Conservation (phyloP, 2,888 invertebrate genomes). For the Mactromeris polynyma region DNA sequence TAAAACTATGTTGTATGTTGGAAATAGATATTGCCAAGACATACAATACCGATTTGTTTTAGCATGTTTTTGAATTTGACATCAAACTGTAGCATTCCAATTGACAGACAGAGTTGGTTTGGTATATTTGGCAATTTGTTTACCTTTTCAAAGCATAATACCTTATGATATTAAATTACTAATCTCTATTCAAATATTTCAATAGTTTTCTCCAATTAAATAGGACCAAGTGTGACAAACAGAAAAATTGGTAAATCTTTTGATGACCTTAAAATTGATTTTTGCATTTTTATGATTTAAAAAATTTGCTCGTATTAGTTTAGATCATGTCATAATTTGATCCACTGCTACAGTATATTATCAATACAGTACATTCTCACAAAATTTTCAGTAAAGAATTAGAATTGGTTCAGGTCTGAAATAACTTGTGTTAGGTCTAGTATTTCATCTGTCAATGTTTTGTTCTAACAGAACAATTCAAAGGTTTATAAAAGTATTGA, state of each 20-base stretch:
- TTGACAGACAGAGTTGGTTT: not conserved
- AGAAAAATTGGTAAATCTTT: not conserved
- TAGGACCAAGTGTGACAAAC: not conserved
- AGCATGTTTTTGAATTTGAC: not conserved
- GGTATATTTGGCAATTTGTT: not conserved
- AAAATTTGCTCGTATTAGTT: no score
- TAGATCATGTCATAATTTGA: no score
- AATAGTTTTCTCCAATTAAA: not conserved
- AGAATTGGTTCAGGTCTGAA: no score
- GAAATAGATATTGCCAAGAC: no score
- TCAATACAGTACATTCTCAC: no score
- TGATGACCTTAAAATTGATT: not conserved
- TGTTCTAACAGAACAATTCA: no score
- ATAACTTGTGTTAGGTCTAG: no score
- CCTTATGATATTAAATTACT: not conserved
- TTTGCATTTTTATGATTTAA: not conserved
- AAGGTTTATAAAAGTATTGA: no score
- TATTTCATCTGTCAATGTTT: no score
- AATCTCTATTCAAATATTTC: constrained; percentile 5
- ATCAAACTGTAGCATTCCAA: not conserved
- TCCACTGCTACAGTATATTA: no score
- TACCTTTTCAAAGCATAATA: not conserved
- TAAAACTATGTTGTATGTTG: no score
- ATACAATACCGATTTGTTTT: not conserved
- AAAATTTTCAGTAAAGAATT: no score